Conservation (phyloP, 2,888 invertebrate genomes). For the Lucinisca nassula region DNA sequence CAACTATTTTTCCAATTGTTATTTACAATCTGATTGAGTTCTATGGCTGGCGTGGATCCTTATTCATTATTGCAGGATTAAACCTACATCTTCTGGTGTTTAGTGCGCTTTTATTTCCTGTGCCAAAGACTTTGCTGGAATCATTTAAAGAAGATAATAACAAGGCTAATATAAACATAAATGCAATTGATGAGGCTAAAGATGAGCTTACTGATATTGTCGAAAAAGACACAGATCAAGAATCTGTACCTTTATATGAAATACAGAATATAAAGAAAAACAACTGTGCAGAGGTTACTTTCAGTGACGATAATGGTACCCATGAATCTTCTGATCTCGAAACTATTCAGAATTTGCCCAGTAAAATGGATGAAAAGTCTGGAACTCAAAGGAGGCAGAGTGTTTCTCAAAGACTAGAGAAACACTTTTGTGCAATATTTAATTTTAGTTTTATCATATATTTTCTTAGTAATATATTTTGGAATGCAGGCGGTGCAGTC, state of each 20-base stretch:
- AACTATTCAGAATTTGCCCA: neutral
- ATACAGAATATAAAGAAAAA: neutral
- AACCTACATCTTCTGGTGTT: slow-evolving; percentile 80
- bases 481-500: slow-evolving; percentile 80
- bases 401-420: slow-evolving; percentile 21
- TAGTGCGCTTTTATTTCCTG: slow-evolving; percentile 76
- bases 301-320: neutral
- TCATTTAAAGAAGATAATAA: neutral
- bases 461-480: slow-evolving; percentile 81
- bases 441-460: slow-evolving; percentile 77
- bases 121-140: slow-evolving; percentile 47
- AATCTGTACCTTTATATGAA: neutral
- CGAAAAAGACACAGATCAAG: neutral
- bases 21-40: slow-evolving; percentile 76
- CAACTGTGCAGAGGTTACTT: neutral
- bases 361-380: neutral
- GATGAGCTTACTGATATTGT: neutral
- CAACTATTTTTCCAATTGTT: slow-evolving; percentile 80
- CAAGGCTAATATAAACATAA: neutral
- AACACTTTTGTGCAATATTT: slow-evolving; percentile 55
- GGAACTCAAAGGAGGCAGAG: neutral
- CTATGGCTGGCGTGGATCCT: slow-evolving; percentile 83
- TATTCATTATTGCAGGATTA: slow-evolving; percentile 79
- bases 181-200: neutral
- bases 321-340: neutral